Conservation (phyloP, 2,113 vertebrate genomes). For the Laticauda laticaudata region DNA sequence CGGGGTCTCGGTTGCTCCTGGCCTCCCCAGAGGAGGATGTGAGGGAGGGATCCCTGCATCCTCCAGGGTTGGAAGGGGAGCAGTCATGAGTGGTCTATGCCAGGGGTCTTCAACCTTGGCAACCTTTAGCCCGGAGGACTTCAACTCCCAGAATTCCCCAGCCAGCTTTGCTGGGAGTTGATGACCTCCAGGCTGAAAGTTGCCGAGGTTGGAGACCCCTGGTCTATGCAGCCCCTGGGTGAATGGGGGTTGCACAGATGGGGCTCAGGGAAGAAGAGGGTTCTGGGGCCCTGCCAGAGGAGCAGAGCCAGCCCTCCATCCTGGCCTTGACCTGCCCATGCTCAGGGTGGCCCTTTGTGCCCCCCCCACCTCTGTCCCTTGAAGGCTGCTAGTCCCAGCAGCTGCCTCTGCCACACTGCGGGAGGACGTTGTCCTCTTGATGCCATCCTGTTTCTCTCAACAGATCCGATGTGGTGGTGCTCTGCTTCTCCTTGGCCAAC, state of each 20-base stretch:
- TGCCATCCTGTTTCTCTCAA: accelerated
- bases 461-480: conserved; percentile 89
- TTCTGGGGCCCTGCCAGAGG: not conserved
- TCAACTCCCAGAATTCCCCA: too few relatives aligned
- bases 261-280: not conserved
- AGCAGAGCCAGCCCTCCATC: not conserved
- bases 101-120: too few relatives aligned
- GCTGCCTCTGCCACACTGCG: not conserved
- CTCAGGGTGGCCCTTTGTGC: not conserved
- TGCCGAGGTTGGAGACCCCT: too few relatives aligned
- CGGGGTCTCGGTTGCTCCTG: not conserved
- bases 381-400: not conserved
- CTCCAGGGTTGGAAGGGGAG: not conserved
- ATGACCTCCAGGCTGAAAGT: too few relatives aligned
- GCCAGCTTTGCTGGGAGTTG: too few relatives aligned
- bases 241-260: not conserved
- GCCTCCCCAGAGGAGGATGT: not conserved
- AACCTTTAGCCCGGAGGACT: too few relatives aligned
- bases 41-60: not conserved
- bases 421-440: accelerated
- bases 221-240: not conserved
- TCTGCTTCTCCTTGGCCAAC: conserved; percentile 89
- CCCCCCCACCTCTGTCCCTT: not conserved
- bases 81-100: not conserved
- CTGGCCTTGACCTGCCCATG: not conserved